Evolutionary conservation across 1,140 invertebrate genomes (phyloP).

Genomic region (Halesus radiatus): DNA sequence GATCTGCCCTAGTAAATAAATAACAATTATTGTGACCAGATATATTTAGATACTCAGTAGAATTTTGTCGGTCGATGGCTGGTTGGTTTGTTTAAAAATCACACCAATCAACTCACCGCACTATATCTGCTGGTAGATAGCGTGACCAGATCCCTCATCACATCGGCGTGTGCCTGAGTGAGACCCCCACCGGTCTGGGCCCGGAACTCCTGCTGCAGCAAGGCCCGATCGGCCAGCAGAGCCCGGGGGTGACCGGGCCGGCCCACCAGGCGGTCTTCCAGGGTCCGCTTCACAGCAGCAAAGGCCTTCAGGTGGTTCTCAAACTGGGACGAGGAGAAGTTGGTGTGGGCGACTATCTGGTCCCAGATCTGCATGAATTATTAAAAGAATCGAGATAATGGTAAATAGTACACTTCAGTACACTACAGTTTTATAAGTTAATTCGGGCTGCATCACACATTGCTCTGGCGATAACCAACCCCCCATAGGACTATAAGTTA

Average conservation of each 20-base stretch:
- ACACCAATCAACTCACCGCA: conserved; percentile 53
- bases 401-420: no score
- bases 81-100: no score
- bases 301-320: conserved; percentile 54
- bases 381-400: no score
- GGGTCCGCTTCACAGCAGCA: conserved; percentile 44
- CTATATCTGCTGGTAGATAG: conserved; percentile 79
- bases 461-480: no score
- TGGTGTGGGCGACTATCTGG: conserved; percentile 31
- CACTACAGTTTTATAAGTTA: no score
- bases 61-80: no score
- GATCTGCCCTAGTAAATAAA: no score
- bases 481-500: no score
- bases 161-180: conserved; percentile 73
- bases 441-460: no score
- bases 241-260: conserved; percentile 75
- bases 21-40: no score
- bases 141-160: conserved; percentile 76
- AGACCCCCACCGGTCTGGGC: conserved; percentile 62
- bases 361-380: conserved; percentile 50
- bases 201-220: conserved; percentile 79
- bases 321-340: conserved; percentile 36
- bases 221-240: conserved; percentile 76
- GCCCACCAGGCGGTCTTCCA: conserved; percentile 75
- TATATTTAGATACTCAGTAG: no score